Conservation (phyloP, 2,888 invertebrate species). For the Hololepta plana region DNA sequence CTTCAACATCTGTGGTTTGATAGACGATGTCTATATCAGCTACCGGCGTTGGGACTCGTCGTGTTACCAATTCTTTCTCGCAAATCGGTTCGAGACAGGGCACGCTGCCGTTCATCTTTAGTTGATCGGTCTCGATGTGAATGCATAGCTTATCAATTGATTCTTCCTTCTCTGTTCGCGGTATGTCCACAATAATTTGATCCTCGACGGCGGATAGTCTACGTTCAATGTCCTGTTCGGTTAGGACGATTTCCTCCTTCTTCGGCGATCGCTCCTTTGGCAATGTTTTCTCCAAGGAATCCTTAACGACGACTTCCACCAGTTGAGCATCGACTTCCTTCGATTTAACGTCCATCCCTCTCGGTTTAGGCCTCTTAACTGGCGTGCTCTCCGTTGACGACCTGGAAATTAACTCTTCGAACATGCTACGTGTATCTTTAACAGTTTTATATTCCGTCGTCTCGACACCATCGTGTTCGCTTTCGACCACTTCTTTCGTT, state of each 20-base stretch:
- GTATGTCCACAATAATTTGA: no score
- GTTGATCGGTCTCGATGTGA: conserved; percentile 2
- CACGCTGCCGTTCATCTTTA: conserved; percentile 7
- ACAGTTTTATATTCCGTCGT: conserved; percentile 18
- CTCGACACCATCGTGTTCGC: conserved; percentile 11
- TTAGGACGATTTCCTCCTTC: conserved; percentile 3
- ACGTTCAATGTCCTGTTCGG: conserved; percentile 8
- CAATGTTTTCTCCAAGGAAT: no score
- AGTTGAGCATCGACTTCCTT: conserved; percentile 1
- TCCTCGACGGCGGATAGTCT: conserved; percentile 8
- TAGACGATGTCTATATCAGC: no score
- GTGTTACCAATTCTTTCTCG: conserved; percentile 15
- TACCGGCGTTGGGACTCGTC: no score
- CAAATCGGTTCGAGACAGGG: conserved; percentile 18
- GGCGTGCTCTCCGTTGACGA: conserved; percentile 22
- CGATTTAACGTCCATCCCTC: conserved; percentile 3
- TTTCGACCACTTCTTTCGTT: conserved; percentile 9
- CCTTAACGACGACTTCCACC: not conserved
- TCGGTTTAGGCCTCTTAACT: conserved; percentile 13
- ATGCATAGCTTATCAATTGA: not conserved
- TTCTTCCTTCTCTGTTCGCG: conserved; percentile 5
- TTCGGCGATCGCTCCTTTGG: conserved; percentile 2
- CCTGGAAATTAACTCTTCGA: conserved; percentile 23
- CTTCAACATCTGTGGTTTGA: no score
- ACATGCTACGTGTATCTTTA: conserved; percentile 21